Evolutionary conservation across 2,888 invertebrate genomes (phyloP).

Genomic region (Danaus chrysippus): DNA sequence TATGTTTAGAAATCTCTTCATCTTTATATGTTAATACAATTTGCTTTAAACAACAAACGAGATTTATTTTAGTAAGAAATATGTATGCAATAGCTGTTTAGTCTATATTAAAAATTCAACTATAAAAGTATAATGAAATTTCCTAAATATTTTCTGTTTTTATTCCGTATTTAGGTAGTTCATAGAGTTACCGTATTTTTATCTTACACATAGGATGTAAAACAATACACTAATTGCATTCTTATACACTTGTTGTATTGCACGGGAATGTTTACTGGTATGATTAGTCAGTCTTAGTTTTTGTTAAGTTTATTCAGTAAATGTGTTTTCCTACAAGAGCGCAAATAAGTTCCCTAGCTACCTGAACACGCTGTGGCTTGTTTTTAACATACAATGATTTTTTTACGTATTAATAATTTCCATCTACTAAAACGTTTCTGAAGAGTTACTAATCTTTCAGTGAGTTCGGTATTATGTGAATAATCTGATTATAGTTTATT

Average conservation of each 20-base stretch:
- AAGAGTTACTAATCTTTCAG: no score
- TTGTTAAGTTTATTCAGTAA: conserved; percentile 45
- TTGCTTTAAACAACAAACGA: no score
- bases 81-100: no score
- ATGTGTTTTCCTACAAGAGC: conserved; percentile 45
- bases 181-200: not conserved
- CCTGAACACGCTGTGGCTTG: conserved; percentile 36
- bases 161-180: no score
- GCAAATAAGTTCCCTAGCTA: conserved; percentile 43
- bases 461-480: no score
- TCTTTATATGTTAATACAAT: no score
- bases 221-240: conserved; percentile 34
- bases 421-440: no score
- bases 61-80: no score
- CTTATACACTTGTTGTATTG: conserved; percentile 36
- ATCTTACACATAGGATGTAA: not conserved
- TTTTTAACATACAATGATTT: conserved; percentile 12
- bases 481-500: no score
- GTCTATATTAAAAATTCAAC: no score
- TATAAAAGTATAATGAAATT: no score
- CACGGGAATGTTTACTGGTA: conserved; percentile 37
- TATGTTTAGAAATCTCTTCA: not conserved
- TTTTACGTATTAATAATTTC: not conserved
- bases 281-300: conserved; percentile 41
- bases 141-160: no score